Percentiles rank a stretch among this genome's conserved stretches.
These are phyloP conservation scores for Isurus oxyrinchus DNA, from an alignment of 2,113 vertebrate species.

Conservation along the genomic window DNA sequence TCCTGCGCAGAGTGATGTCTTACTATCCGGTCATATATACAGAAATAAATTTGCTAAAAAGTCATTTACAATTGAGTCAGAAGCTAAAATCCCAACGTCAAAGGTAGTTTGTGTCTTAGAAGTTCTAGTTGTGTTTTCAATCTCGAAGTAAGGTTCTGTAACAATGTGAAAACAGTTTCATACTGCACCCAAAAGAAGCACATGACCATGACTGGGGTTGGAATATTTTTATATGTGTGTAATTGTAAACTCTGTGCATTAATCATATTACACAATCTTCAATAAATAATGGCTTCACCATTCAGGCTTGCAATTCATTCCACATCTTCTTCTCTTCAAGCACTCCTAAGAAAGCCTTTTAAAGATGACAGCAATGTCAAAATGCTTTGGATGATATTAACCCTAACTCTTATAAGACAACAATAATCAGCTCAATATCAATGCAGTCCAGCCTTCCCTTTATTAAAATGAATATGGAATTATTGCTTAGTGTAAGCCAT, in stretches of 20 bases:
- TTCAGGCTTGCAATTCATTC: background rate
- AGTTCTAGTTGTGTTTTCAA: background rate
- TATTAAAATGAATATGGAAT: background rate
- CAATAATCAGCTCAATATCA: background rate
- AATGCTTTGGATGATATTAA: background rate
- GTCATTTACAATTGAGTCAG: background rate
- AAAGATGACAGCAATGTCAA: background rate
- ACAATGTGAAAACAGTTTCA: background rate
- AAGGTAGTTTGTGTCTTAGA: background rate
- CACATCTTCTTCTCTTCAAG: background rate
- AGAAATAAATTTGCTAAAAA: background rate
- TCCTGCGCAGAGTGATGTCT: background rate
- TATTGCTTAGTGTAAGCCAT: background rate
- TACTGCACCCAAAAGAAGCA: background rate
- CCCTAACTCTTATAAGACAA: background rate
- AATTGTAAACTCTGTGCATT: background rate
- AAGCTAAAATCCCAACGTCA: background rate
- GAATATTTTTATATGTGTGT: background rate
- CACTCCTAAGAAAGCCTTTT: background rate
- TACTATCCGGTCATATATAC: background rate
- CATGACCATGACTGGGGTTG: background rate
- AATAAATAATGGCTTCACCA: background rate
- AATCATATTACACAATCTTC: background rate
- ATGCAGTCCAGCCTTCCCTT: background rate
- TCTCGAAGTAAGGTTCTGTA: background rate